Evolutionary conservation across 2,797 vertebrate species (phyloP), one percentile per base, ranked within the genome.

Genomic region (Gephyroberyx darwinii): DNA sequence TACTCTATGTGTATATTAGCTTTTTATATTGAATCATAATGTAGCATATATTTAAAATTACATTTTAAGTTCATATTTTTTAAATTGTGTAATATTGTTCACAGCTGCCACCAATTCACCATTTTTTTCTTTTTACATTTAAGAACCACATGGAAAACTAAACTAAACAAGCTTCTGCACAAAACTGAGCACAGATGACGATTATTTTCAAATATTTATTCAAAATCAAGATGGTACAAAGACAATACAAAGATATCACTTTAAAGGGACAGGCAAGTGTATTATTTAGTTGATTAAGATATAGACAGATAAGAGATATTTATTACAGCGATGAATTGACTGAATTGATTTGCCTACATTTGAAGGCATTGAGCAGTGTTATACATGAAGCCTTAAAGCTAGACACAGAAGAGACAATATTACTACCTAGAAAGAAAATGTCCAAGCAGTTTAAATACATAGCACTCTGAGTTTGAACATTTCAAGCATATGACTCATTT

Each of bases 161-260:
- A 66, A 58, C 20, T 14, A 7, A 35, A 62, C 0, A 26, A 48
- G 39, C 10, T 48, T 16, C 17, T 52, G 2, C 55, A 53, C 17
- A 75, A 68, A 80, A 62, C 13, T 0, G 3, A 71, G 5, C 39
- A 47, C 3, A 57, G 16, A 60, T 22, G 2, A 45, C 16, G 58
- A 19, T 67, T 64, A 50, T 87, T 86, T 91, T 89, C 58, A 84
- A 83, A 90, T 91, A 88, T 94, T 94, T 94, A 94, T 93, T 93
- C 74, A 91, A 93, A 94, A 93, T 88, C 79, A 89, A 87, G 75
- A 89, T 85, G 33, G 78, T 92, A 93, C 85, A 93, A 93, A 94
- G 87, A 93, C 91, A 77, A 83, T 89, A 92, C 86, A 92, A 87
- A 91, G 77, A 85, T 85, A 75, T 85, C 79, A 91, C 81, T 77